A percentile compares a stretch with the other conserved stretches of the same genome.
Evolutionary conservation across 2,888 invertebrate species (phyloP).

Genomic region (Eulithis testata): DNA sequence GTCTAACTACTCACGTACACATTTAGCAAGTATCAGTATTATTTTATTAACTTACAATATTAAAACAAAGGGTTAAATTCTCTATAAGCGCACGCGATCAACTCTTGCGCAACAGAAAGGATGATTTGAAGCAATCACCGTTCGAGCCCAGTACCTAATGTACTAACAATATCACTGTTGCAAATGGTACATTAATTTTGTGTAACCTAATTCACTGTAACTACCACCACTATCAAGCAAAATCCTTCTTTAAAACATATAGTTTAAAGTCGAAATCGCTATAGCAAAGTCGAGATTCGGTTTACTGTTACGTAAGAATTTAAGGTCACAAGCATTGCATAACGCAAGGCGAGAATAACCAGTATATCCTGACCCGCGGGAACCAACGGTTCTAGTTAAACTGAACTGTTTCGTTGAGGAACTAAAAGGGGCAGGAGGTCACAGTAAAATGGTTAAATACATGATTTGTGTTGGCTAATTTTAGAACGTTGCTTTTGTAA

Average conservation of each 20-base stretch:
- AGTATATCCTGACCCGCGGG: slow-evolving; percentile 54
- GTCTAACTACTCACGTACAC: too few relatives aligned
- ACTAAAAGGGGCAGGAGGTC: slow-evolving; percentile 47
- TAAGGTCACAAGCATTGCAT: slow-evolving; percentile 77
- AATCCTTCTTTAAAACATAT: slow-evolving; percentile 26
- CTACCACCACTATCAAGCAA: slow-evolving; percentile 30
- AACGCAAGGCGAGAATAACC: slow-evolving; percentile 61
- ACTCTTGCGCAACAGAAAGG: slow-evolving; percentile 24
- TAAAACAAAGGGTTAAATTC: too few relatives aligned
- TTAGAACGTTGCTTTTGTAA: slow-evolving; percentile 71
- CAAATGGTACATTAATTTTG: slow-evolving; percentile 58
- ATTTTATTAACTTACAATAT: too few relatives aligned
- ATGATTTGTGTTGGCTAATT: slow-evolving; percentile 66
- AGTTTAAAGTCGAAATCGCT: slow-evolving; percentile 42
- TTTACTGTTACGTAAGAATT: slow-evolving; percentile 74
- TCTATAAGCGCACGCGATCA: not conserved
- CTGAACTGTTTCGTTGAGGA: slow-evolving; percentile 32
- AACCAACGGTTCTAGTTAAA: slow-evolving; percentile 45
- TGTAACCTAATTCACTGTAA: slow-evolving; percentile 65
- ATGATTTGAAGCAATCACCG: slow-evolving; percentile 32
- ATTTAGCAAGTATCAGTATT: too few relatives aligned
- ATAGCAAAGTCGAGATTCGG: slow-evolving; percentile 53
- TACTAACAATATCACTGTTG: slow-evolving; percentile 42
- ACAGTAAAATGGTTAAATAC: slow-evolving; percentile 41
- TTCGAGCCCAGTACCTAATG: slow-evolving; percentile 28